A percentile compares a stretch with the other conserved stretches of the same genome.
Evolutionary conservation across 2,888 invertebrate species (phyloP).

Genomic region (Melanotus villosus): DNA sequence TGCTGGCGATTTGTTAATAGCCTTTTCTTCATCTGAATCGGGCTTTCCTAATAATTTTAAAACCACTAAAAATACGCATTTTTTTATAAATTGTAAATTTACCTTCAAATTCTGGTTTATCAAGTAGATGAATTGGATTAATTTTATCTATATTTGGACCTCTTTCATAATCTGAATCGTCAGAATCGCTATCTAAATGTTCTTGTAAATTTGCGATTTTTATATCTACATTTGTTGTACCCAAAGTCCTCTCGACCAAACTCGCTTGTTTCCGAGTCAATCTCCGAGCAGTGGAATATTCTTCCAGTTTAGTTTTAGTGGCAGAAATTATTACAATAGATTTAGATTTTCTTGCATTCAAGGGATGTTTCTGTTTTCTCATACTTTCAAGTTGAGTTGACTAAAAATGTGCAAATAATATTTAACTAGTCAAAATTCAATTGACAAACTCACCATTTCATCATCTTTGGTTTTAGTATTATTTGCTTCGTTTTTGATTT

Average conservation of each 20-base stretch:
- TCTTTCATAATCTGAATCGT: constrained; percentile 23
- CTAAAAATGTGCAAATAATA: too few species aligned
- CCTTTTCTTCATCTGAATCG: constrained; percentile 61
- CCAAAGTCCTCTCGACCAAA: constrained; percentile 65
- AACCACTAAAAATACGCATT: not conserved
- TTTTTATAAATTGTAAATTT: constrained; percentile 32
- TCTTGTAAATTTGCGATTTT: constrained; percentile 3
- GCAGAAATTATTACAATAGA: constrained; percentile 14
- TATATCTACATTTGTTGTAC: constrained; percentile 22
- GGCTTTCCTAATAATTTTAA: constrained; percentile 54
- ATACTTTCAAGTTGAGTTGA: not conserved
- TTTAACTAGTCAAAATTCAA: too few species aligned
- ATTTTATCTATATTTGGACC: constrained; percentile 65
- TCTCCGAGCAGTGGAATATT: constrained; percentile 55
- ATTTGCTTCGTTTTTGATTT: too few species aligned
- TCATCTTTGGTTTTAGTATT: too few species aligned
- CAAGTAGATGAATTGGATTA: constrained; percentile 69
- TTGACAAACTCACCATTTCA: too few species aligned
- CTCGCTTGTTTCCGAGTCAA: constrained; percentile 70
- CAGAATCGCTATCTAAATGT: constrained; percentile 15
- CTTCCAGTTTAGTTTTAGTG: constrained; percentile 17
- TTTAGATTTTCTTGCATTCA: constrained; percentile 20
- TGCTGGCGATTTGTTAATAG: constrained; percentile 56
- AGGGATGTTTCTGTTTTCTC: not conserved
- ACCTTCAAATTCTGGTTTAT: constrained; percentile 71